Base-by-base conservation (phyloP, 1,140 invertebrate genomes). In the Helicorthomorpha holstii region DNA sequence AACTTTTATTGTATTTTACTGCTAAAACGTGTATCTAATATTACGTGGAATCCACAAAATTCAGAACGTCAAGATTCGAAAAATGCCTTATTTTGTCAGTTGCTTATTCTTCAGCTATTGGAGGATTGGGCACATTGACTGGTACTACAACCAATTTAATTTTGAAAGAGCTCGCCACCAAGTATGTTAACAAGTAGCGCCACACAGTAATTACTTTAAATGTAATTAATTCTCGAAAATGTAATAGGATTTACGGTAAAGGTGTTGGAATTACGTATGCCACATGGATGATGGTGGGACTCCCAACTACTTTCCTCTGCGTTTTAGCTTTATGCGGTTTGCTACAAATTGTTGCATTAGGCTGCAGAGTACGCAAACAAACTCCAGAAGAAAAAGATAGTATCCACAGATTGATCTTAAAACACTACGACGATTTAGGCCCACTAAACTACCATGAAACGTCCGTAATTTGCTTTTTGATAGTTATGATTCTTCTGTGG, bases 221-320 rank as follows among this genome's bases (percentile, higher is more conserved):
- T n/a, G n/a, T n/a, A n/a, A n/a, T n/a, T n/a, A n/a, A n/a, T n/a
- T n/a, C n/a, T n/a, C n/a, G n/a, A n/a, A n/a, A n/a, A n/a, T n/a
- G n/a, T n/a, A n/a, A 7, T 34, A 34, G 29, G 16, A 7, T 34
- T 7, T 34, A 59, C 21, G 59, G 56, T 22, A 54, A 50, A 19
- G 54, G 57, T 12, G 56, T 59, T 16, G 63, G 61, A 21, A 56
- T 72, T 7, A 69, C 61, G 16, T 72, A 68, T 57, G 59, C 61
- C 12, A 64, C 58, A 0, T 72, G 69, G 69, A 64, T 72, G 54
- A 53, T 63, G n/a, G 68, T 69, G 45, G 66, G 66, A 0, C 51
- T 69, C 10, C 70, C 70, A 0, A 58, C 66, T 24, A 66, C 64
- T 12, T 41, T 67, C n/a, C 46, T 67, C 1, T 56, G 60, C 23